Evolutionary conservation across 1,140 invertebrate genomes (phyloP).

Genomic region (Periplaneta americana): DNA sequence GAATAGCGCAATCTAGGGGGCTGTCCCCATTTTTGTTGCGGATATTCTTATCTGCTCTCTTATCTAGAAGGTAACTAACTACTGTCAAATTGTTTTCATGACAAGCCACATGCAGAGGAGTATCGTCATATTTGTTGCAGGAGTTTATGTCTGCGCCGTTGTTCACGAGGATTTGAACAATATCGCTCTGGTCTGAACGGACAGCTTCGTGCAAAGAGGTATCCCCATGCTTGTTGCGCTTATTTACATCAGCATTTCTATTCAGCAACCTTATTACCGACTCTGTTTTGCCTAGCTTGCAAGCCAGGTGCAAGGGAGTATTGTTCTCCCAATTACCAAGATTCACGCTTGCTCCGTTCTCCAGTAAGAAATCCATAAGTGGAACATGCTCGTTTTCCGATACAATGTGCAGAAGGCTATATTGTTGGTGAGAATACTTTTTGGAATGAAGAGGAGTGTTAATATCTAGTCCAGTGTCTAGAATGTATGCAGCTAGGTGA

Average conservation of each 20-base stretch:
- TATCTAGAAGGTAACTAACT: constrained; percentile 61
- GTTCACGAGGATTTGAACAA: constrained; percentile 63
- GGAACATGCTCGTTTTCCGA: neutral
- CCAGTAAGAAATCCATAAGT: constrained; percentile 5
- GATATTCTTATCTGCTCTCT: constrained; percentile 53
- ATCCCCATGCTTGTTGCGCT: constrained; percentile 4
- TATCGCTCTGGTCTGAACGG: constrained; percentile 59
- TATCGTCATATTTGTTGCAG: constrained; percentile 66
- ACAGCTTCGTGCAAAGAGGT: constrained; percentile 55
- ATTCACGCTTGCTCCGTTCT: constrained; percentile 8
- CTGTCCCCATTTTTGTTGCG: constrained; percentile 58
- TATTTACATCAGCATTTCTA: constrained; percentile 2
- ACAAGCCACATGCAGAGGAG: constrained; percentile 54
- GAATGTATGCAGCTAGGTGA: neutral
- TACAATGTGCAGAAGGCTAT: neutral
- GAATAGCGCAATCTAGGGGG: constrained; percentile 52
- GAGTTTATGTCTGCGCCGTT: constrained; percentile 54
- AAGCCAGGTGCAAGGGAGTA: constrained; percentile 12
- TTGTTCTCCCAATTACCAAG: neutral
- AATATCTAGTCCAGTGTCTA: neutral
- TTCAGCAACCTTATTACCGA: constrained; percentile 4
- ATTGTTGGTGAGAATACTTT: neutral
- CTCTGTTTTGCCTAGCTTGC: neutral
- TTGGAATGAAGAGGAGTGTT: neutral
- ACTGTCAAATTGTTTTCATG: constrained; percentile 48